Evolutionary conservation across 1,140 invertebrate species (phyloP).

Genomic region (Drosophila truncata): DNA sequence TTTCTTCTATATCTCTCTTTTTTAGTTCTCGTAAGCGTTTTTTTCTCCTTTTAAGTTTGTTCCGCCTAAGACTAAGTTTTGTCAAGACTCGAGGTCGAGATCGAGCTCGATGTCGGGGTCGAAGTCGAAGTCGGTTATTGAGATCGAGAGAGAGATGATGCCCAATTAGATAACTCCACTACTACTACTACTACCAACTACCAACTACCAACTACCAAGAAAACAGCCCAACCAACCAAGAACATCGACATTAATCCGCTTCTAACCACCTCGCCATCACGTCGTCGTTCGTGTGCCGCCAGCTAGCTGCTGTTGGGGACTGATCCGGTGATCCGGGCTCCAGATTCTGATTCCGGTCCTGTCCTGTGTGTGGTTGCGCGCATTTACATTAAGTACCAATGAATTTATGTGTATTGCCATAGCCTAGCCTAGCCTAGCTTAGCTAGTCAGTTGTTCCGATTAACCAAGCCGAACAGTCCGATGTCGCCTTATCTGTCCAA

Average conservation of each 20-base stretch:
- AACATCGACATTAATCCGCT: constrained; percentile 64
- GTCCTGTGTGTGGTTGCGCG: constrained; percentile 31
- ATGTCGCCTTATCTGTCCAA: neutral
- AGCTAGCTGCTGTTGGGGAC: constrained; percentile 24
- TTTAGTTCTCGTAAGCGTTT: constrained; percentile 74
- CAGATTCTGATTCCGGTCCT: constrained; percentile 34
- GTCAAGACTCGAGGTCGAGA: constrained; percentile 31
- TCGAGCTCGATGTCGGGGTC: constrained; percentile 26
- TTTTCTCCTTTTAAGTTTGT: constrained; percentile 68
- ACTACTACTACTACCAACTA: constrained; percentile 51
- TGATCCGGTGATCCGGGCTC: constrained; percentile 43
- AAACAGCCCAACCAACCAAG: constrained; percentile 55
- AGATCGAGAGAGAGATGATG: constrained; percentile 76
- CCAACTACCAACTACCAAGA: constrained; percentile 55
- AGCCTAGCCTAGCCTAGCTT: constrained; percentile 10
- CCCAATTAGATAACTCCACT: constrained; percentile 67
- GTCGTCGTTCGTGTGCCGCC: constrained; percentile 50
- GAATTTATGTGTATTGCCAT: constrained; percentile 41
- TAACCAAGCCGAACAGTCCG: constrained; percentile 18
- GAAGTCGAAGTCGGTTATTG: constrained; percentile 52
- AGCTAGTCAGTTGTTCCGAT: constrained; percentile 23
- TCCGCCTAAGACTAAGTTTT: constrained; percentile 65
- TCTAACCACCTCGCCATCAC: constrained; percentile 52
- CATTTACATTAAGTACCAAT: constrained; percentile 56
- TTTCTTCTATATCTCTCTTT: constrained; percentile 75